Base-by-base conservation (phyloP, 1,140 invertebrate genomes). In the Stegodyphus dumicola region DNA sequence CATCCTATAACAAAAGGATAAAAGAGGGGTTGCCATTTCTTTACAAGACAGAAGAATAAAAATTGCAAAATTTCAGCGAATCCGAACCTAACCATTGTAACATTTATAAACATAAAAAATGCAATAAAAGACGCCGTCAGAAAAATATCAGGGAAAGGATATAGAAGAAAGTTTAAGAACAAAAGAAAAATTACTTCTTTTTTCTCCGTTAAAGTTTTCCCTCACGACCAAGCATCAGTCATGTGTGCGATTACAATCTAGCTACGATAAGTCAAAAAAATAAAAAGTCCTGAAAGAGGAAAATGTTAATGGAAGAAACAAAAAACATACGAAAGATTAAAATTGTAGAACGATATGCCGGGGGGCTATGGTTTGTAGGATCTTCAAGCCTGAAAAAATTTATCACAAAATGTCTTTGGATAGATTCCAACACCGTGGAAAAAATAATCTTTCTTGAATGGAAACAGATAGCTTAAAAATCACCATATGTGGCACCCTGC, bases 191-290 rank as follows among this genome's bases (percentile, higher is more conserved):
- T 33, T 33, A 33, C 33, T 33, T 3, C 33, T 33, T n/a, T 33
- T 51, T 48, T 53, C 17, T 17, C 52, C 60, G 13, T 15, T 33
- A 33, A 33, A 33, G 33, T 33, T 33, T 13, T 7, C 48, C 13
- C 52, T 60, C 54, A 18, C 66, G 69, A 66, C 33, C 7, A 60
- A 78, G 65, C 77, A 78, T 78, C 77, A 78, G 77, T 78, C 77
- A 78, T 78, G 77, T 78, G 66, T 33, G 64, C 77, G 77, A 78
- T 78, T 78, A 69, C 77, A 78, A 78, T 78, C 77, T 78, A 69
- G 77, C 51, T 18, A 51, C 77, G 77, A 78, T 78, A 78, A 78
- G 18, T 78, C 69, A 33, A 33, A 33, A 33, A 33, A 33, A 33
- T 33, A 51, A 52, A 66, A 51, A 65, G 5, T 52, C 48, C 18